Evolutionary conservation across 2,888 invertebrate genomes (phyloP), one percentile per base, ranked within the genome.

Genomic region (Bibio marci): DNA sequence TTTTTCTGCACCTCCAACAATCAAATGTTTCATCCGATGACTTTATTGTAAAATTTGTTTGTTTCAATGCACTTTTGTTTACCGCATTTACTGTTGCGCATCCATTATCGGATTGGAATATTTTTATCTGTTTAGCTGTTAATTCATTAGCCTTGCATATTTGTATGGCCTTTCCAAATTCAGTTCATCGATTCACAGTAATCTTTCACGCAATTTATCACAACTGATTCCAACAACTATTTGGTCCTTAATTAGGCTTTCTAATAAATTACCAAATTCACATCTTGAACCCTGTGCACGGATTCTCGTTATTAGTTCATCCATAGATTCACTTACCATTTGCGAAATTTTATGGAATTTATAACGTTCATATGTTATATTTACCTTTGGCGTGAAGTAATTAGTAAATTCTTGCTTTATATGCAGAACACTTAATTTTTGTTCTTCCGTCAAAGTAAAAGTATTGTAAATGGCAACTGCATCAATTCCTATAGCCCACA

Each of bases 361-460:
- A 28, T 45, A 43, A 13, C 43, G 36, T 17, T 45, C 44, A 30
- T 41, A 39, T 11, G 40, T 45, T 25, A 40, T 26, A 41, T 47
- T 46, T n/a, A 39, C 37, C 32, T 39, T 38, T 15, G 44, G 44
- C 12, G 32, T 43, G 27, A 40, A 45, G 37, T 45, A 43, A 22
- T 41, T 30, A 32, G 41, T 41, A 27, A 47, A 43, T 17, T 32
- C 38, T 17, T 40, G 30, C 22, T 43, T 34, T 38, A 47, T 22
- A 10, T 38, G 30, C 15, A 28, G n/a, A 18, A 42, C 15, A 25
- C 30, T 37, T 15, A 41, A 22, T 32, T 31, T 32, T 25, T 39
- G 40, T 19, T 30, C 31, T 26, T 44, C 37, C 27, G 33, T 26
- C 11, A 38, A 35, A 14, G 34, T 41, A 38, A 42, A 43, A 8